Base-by-base conservation (phyloP, 2,888 invertebrate genomes). In the Tigriopus californicus region DNA sequence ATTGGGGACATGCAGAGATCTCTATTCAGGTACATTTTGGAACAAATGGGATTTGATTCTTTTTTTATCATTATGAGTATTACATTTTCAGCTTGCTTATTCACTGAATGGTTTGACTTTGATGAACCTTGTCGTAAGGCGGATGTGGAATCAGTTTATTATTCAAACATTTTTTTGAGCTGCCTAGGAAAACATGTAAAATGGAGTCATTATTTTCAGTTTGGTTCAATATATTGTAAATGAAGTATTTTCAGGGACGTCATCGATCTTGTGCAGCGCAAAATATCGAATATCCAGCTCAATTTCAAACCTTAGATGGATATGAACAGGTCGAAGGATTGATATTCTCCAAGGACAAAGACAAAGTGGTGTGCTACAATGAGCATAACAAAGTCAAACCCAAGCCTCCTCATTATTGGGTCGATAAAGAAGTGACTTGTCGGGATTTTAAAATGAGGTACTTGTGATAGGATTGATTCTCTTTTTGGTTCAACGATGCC, bases 401-500 rank as follows among this genome's bases (percentile, higher is more conserved):
- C 8, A 20, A 15, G 22, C 44, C 56, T 10, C 56, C 56, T 15
- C 20, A 56, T 44, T 56, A 18, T 46, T 56, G 56, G 56, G 18
- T 11, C 22, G 18, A 56, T 46, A 13, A 56, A 46, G 33, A 56
- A 33, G 46, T 56, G 11, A 41, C 20, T 10, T 56, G 56, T 15
- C 15, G 44, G 56, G 56, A 56, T 56, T 56, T 25, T 44, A 56
- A 56, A 20, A 46, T 56, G 25, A 41, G 56, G 24, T 33, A 42
- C 13, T 22, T 13, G 3, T 56, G 44, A 33, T 8, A n/a, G n/a
- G n/a, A n/a, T n/a, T n/a, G n/a, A n/a, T n/a, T n/a, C n/a, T n/a
- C n/a, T n/a, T n/a, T n/a, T n/a, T n/a, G n/a, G n/a, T n/a, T n/a
- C n/a, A n/a, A n/a, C n/a, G n/a, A n/a, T n/a, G n/a, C n/a, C n/a